Conservation (phyloP, 2,113 vertebrate species). For the Phalacrocorax carbo region DNA sequence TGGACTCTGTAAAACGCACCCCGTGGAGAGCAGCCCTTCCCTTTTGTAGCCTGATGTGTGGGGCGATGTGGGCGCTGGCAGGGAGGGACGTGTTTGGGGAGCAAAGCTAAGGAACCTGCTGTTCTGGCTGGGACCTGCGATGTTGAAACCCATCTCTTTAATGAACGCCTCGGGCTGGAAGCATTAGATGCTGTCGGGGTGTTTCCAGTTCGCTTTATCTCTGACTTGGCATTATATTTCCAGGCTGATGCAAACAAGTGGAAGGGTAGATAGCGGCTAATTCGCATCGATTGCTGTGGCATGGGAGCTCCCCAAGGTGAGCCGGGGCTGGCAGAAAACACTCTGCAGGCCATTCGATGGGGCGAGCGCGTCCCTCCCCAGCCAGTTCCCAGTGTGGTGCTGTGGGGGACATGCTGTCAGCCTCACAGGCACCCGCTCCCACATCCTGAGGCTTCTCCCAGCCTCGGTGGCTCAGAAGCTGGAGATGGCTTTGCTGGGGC, state of each 20-base stretch:
- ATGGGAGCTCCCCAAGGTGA: not conserved
- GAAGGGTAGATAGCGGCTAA: not conserved
- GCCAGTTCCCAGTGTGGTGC: fast-evolving
- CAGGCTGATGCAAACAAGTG: constrained; percentile 10
- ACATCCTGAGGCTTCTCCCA: not conserved
- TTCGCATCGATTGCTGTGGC: not conserved
- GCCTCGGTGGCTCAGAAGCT: not conserved
- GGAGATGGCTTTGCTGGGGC: not conserved
- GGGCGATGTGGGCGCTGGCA: not conserved
- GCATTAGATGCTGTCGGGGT: not conserved
- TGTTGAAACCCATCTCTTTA: not conserved
- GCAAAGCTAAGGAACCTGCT: not conserved
- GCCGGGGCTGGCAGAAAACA: not conserved
- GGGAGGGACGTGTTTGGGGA: not conserved
- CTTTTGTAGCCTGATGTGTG: fast-evolving
- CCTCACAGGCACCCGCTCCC: fast-evolving
- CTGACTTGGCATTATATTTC: not conserved
- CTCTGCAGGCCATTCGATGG: not conserved
- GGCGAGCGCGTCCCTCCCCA: not conserved
- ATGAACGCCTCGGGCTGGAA: not conserved
- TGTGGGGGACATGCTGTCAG: fast-evolving
- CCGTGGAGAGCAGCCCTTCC: not conserved
- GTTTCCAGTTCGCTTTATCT: constrained; percentile 25
- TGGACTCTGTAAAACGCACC: not conserved
- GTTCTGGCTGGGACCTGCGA: not conserved